Base-by-base conservation (phyloP, 2,888 invertebrate genomes). In the Rhaphigaster nebulosa region DNA sequence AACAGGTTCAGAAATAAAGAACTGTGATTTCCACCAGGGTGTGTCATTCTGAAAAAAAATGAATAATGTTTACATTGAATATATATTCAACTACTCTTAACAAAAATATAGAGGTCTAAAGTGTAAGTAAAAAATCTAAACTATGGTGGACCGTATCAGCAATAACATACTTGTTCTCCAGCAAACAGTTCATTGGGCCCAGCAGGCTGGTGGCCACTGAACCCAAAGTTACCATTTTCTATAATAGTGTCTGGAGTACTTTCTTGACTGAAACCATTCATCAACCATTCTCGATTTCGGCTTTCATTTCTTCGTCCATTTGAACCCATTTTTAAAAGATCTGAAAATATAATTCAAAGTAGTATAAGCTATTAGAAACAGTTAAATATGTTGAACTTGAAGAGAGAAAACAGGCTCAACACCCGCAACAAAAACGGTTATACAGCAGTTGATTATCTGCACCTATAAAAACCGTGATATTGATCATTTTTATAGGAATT, bases 21-120 rank as follows among this genome's bases (percentile, higher is more conserved):
- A 98, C 93, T 98, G 98, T 54, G 98, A 97, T 94, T 98, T 97
- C 98, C 98, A 99, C 98, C 98, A 99, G 89, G 98, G 97, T 92
- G 96, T 96, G 93, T 96, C 96, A 92, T 96, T 96, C 97, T 97
- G 93, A 91, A 94, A 93, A 23, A 91, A 90, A 76, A n/a, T 10
- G 1, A 29, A n/a, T 54, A 54, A 54, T 54, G 20, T 4, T 54
- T 2, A 54, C 23, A 23, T 54, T 20, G 3, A 54, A 23, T 54
- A 54, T 5, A 54, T 54, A 54, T 23, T 1, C 13, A 54, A 54
- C 23, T 4, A 54, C 3, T 23, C 89, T 84, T 76, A 45, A 56
- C 56, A 23, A 60, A 88, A 38, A 34, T 45, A 90, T 89, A 60
- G 26, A 20, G 23, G 23, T 23, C 4, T 10, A 10, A 52, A 52